Evolutionary conservation across 2,113 vertebrate genomes (phyloP), one percentile per base, ranked within the genome.

Genomic region (Podilymbus podiceps): DNA sequence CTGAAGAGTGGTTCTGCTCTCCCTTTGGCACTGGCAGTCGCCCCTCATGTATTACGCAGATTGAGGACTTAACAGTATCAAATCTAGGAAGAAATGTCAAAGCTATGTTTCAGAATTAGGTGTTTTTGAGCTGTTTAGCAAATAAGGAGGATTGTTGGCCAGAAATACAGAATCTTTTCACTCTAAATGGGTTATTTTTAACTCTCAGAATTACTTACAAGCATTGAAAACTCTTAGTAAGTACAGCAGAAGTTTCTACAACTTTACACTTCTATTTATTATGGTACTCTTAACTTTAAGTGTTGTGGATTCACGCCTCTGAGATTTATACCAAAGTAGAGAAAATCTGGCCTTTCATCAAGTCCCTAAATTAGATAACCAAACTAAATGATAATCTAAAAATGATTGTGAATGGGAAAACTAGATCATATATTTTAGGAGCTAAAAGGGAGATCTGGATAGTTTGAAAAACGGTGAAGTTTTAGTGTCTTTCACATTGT

Each of bases 81-180:
- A 82, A 91, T 94, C 62, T 62, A 60, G 93, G 78, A 78, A 93
- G 91, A 89, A 85, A 89, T 76, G 47, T 80, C 55, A 71, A 14
- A 86, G 69, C 78, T 76, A 8, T 58, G 40, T 73, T 91, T 73
- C 69, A 64, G 85, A 88, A 79, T 88, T 66, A 85, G 81, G 63
- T 3, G 5, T 58, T 82, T 35, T 88, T 88, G 66, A 90, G 67
- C 88, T 83, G 27, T 73, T 94, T 63, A 80, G 47, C 0, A 5
- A 83, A 80, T 72, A 82, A 90, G 82, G 78, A 46, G 2, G 14
- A 66, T 46, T 93, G 58, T 84, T 92, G 55, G 78, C 25, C 85
- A 71, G 58, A 88, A 91, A 35, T 83, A n/a, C 50, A 73, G 46
- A n/a, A 33, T 67, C 59, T 91, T 74, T 85, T 73, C 33, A 67